Evolutionary conservation across 2,888 invertebrate genomes (phyloP).

Genomic region (Leucania comma): DNA sequence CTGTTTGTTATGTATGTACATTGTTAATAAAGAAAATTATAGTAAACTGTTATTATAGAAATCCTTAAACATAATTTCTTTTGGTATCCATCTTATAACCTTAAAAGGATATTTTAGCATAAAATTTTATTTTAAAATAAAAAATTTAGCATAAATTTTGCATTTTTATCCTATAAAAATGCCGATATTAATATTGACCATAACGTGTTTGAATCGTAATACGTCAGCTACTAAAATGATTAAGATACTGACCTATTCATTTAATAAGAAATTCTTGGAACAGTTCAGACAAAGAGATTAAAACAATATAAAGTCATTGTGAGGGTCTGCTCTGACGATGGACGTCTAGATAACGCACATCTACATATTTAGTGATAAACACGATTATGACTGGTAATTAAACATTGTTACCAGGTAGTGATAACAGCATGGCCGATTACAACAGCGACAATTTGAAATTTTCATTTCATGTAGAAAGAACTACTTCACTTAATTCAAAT

Average conservation of each 20-base stretch:
- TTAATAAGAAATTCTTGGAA: constrained; percentile 20
- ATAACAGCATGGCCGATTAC: constrained; percentile 47
- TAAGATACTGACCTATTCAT: constrained; percentile 5
- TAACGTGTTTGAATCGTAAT: neutral
- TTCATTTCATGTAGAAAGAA: neutral
- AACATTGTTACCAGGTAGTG: constrained; percentile 51
- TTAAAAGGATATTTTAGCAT: no score
- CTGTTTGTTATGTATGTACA: no score
- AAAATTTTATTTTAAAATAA: no score
- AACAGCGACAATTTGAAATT: neutral
- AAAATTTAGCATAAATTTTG: neutral
- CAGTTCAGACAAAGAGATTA: constrained; percentile 36
- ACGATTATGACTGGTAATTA: constrained; percentile 50
- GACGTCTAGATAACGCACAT: constrained; percentile 50
- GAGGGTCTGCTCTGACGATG: constrained; percentile 35
- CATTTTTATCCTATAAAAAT: neutral
- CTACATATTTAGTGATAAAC: constrained; percentile 52
- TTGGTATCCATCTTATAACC: no score
- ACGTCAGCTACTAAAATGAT: neutral
- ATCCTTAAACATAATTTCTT: no score
- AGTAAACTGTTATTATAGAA: no score
- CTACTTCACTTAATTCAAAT: neutral
- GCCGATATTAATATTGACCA: no score
- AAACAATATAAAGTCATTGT: constrained; percentile 30
- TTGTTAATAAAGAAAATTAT: no score